Conservation (phyloP, 2,797 vertebrate genomes). For the Semaprochilodus insignis region DNA sequence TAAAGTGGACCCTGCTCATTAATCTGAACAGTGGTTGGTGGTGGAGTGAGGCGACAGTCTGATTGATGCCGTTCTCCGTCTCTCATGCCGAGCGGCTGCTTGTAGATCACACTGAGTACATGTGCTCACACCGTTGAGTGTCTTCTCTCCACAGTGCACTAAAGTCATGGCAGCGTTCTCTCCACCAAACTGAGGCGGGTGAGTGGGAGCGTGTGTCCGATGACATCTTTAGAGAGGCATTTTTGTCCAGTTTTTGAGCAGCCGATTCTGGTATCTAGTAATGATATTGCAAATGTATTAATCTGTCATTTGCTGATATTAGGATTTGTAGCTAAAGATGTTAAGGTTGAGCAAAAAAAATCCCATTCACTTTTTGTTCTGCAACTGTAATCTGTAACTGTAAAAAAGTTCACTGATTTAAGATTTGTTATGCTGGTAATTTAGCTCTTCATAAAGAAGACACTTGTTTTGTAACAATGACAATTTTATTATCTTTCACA, state of each 20-base stretch:
- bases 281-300: too few relatives aligned
- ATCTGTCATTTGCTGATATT: background rate
- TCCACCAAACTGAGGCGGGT: background rate
- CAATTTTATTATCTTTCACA: too few relatives aligned
- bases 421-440: too few relatives aligned
- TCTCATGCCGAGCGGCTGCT: slow-evolving; percentile 68
- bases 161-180: background rate
- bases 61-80: slow-evolving; percentile 74
- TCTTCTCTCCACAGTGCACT: slow-evolving; percentile 40
- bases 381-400: too few relatives aligned
- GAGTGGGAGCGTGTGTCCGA: background rate
- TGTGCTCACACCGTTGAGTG: slow-evolving; percentile 69
- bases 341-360: too few relatives aligned
- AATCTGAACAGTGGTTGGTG: slow-evolving; percentile 76
- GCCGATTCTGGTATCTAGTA: too few relatives aligned
- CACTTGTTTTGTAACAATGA: too few relatives aligned
- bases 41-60: slow-evolving; percentile 65
- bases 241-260: background rate
- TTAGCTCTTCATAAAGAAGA: too few relatives aligned
- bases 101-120: slow-evolving; percentile 79
- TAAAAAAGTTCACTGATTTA: too few relatives aligned
- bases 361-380: too few relatives aligned
- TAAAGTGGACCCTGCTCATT: slow-evolving; percentile 76
- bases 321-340: too few relatives aligned
- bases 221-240: background rate